phyloP scores from a whole-genome alignment of 1,140 invertebrate genomes.

The Saccostrea glomerata region DNA sequence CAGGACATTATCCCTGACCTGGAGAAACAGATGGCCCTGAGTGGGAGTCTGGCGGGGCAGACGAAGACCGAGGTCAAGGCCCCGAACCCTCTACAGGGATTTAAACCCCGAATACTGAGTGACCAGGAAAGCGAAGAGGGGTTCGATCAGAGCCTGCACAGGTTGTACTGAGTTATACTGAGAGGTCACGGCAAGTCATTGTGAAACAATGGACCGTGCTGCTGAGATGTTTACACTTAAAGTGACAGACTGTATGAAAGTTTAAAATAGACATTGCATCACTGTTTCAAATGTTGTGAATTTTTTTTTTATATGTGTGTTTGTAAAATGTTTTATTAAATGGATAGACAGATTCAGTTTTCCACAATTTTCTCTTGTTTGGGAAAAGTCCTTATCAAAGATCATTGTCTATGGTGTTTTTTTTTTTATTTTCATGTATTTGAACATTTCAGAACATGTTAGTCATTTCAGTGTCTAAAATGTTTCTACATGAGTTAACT shows the following conservation, averaged over 20 bases:
- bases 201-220: no score
- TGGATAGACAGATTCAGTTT: background rate
- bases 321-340: background rate
- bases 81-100: background rate
- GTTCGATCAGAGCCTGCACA: background rate
- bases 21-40: slow-evolving; percentile 25
- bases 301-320: background rate
- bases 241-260: background rate
- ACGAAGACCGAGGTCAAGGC: background rate
- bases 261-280: background rate
- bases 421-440: no score
- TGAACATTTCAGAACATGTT: no score
- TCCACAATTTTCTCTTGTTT: background rate
- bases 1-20: slow-evolving; percentile 47
- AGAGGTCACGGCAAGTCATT: background rate
- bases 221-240: background rate
- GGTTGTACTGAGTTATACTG: background rate
- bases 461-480: no score
- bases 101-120: background rate
- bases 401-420: no score
- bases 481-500: no score
- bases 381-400: no score
- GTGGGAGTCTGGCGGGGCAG: slow-evolving; percentile 17
- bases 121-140: background rate
- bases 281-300: background rate